A percentile compares a stretch with the other conserved stretches of the same genome.
Conservation (phyloP, 2,888 invertebrate genomes). For the Perdita meconis region DNA sequence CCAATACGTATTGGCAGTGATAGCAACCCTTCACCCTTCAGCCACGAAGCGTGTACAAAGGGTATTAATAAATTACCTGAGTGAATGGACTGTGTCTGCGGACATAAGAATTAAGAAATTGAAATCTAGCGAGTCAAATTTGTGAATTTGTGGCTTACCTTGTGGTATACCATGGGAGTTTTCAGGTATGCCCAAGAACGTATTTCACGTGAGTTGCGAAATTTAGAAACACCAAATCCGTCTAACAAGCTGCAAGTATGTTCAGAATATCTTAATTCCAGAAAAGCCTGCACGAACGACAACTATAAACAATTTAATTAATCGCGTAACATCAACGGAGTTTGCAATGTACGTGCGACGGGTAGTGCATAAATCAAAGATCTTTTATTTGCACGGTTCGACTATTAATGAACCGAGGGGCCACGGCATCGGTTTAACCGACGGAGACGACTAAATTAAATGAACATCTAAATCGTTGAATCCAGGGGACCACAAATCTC, state of each 20-base stretch:
- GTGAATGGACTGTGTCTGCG: not conserved
- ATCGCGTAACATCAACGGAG: slow-evolving; percentile 29
- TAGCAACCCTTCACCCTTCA: slow-evolving; percentile 27
- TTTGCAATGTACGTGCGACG: slow-evolving; percentile 41
- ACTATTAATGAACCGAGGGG: slow-evolving; percentile 63
- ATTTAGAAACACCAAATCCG: not conserved
- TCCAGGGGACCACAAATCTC: slow-evolving; percentile 65
- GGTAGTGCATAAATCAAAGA: slow-evolving; percentile 61
- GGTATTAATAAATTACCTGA: slow-evolving; percentile 15
- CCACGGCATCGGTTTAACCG: slow-evolving; percentile 35
- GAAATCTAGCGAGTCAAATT: no score
- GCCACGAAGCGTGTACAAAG: not conserved
- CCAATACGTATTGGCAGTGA: slow-evolving; percentile 19
- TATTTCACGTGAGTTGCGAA: not conserved
- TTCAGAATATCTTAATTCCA: slow-evolving; percentile 43
- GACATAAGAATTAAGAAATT: not conserved
- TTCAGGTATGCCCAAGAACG: no score
- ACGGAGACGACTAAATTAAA: slow-evolving; percentile 77
- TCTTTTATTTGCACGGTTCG: slow-evolving; percentile 56
- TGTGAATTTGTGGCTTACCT: no score
- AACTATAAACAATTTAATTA: slow-evolving; percentile 55
- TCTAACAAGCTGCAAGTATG: not conserved
- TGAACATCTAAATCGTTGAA: slow-evolving; percentile 79
- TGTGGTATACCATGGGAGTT: no score
- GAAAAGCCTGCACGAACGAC: slow-evolving; percentile 31